Evolutionary conservation across 2,797 vertebrate genomes (phyloP), one percentile per base, ranked within the genome.

Genomic region (Protonibea diacanthus): DNA sequence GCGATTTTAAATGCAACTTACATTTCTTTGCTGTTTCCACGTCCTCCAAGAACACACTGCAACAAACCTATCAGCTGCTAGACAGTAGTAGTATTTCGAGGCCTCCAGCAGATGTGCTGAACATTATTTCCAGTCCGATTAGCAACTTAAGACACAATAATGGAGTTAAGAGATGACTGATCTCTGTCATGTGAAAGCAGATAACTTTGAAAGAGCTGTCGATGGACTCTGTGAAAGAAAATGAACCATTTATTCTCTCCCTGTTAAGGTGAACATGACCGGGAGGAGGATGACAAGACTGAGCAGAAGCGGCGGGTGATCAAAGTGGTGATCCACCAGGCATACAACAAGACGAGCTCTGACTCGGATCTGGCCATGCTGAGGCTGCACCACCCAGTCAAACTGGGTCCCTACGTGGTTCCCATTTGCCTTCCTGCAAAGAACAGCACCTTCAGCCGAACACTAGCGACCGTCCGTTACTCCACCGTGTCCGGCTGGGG

Each of bases 401-500:
- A 89, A 15, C 91, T 97, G 33, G 93, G 93, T 0, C 88, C 73
- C 40, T 89, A 91, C 0, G 95, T 95, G 58, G 88, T 97, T 6
- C 97, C 98, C 0, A 87, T 97, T 48, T 99, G 98, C 59, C 95
- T 99, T 20, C 96, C 98, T 0, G 93, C 96, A 5, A 80, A 7
- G 8, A 71, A 71, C 21, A 88, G 92, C 79, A 88, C 91, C 23
- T 97, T 99, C 85, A 71, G 64, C 14, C 59, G 87, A 3, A 95
- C 95, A 0, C 88, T 99, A 72, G 91, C 92, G 2, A 68, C 58
- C 0, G 40, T 97, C 23, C 95, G 94, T 44, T 90, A 86, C 71
- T 97, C 97, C 8, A 94, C 92, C 0, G 97, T 99, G 64, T 98
- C 96, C 0, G 98, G 98, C 3, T 99, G 98, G 98, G 98, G 98